These are phyloP conservation scores for Tetanocera ferruginea DNA, from an alignment of 2,888 invertebrate species.

Conservation along the genomic window DNA sequence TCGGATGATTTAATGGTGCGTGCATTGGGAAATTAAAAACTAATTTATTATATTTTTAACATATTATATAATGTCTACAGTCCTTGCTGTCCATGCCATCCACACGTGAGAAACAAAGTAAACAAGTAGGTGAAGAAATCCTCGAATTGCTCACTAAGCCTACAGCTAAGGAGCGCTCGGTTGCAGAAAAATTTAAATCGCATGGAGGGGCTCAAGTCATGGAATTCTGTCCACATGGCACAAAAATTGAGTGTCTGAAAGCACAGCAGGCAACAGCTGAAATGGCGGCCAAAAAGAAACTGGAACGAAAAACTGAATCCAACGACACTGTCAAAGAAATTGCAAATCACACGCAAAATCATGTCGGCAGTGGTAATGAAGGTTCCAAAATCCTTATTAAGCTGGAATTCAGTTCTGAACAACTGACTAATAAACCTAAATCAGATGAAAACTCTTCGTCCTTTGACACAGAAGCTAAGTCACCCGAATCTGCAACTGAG, in stretches of 20 bases:
- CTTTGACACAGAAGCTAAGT: slow-evolving; percentile 37
- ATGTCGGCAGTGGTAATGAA: slow-evolving; percentile 3
- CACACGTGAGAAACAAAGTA: slow-evolving; percentile 94
- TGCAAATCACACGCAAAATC: background rate
- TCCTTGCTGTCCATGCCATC: slow-evolving; percentile 76
- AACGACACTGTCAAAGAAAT: background rate
- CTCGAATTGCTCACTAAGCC: slow-evolving; percentile 93
- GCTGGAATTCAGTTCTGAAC: background rate
- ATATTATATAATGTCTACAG: slow-evolving; percentile 46
- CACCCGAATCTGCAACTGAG: slow-evolving; percentile 54
- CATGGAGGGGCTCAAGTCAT: slow-evolving; percentile 94
- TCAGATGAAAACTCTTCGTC: slow-evolving; percentile 2
- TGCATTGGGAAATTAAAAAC: slow-evolving; percentile 1
- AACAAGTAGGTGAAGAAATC: slow-evolving; percentile 96
- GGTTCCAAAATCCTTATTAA: background rate
- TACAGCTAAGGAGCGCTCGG: slow-evolving; percentile 93
- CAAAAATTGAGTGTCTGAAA: slow-evolving; percentile 86
- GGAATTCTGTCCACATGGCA: slow-evolving; percentile 98
- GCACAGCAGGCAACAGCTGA: slow-evolving; percentile 70
- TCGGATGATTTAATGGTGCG: slow-evolving; percentile 79
- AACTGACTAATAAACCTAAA: background rate
- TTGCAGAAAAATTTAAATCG: slow-evolving; percentile 96
- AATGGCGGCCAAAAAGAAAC: slow-evolving; percentile 66
- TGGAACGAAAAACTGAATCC: slow-evolving; percentile 51
- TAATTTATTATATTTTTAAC: background rate